A percentile compares a stretch with the other conserved stretches of the same genome.
These are phyloP conservation scores for Chiridota heheva DNA, from an alignment of 35 echinoderm and acorn worm species.

Conservation along the genomic window DNA sequence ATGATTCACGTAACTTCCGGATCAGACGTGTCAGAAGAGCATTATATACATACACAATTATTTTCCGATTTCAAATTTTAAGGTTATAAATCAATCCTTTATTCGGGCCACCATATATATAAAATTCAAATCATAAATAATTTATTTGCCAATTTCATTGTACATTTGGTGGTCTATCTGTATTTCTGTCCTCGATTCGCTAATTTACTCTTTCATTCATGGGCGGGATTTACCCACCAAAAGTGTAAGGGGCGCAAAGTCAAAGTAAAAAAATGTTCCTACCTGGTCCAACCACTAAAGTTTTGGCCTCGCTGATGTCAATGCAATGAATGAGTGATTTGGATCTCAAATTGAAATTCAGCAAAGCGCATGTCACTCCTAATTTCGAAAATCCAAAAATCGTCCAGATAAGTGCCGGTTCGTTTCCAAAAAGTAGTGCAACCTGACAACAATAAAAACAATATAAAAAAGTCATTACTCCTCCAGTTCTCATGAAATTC, in stretches of 20 bases:
- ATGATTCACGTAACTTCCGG: no score
- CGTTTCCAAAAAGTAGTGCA: slow-evolving; percentile 77
- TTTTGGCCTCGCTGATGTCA: slow-evolving; percentile 68
- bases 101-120: no score
- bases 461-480: no score
- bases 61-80: no score
- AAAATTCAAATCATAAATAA: no score
- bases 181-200: background rate
- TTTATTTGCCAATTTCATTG: no score
- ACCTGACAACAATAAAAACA: slow-evolving; percentile 48
- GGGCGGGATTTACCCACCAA: no score
- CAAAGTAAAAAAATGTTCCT: background rate
- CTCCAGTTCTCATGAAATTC: no score
- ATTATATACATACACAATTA: no score
- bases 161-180: no score
- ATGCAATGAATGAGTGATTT: slow-evolving; percentile 85
- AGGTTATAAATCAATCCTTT: no score
- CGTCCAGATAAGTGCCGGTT: slow-evolving; percentile 89
- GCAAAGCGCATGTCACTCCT: slow-evolving; percentile 86
- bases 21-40: no score
- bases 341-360: slow-evolving; percentile 86
- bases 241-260: background rate
- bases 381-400: slow-evolving; percentile 86
- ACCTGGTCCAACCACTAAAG: slow-evolving; percentile 80
- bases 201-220: background rate